These are phyloP conservation scores for Dryoscopus gambensis DNA, from an alignment of 2,113 vertebrate genomes.

Conservation along the genomic window DNA sequence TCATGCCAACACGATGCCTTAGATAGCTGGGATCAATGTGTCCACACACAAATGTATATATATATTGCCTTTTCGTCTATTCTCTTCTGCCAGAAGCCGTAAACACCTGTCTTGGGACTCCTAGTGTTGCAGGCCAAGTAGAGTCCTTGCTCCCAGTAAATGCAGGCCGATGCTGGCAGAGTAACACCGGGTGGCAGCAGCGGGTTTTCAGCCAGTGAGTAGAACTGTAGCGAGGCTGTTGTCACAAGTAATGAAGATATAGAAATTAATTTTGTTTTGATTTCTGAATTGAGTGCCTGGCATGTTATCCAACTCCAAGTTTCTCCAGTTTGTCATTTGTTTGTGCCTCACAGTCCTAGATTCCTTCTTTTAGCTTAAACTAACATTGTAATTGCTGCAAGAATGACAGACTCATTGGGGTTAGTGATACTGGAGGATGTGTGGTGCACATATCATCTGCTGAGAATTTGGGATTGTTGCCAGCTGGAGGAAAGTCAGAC, in stretches of 20 bases:
- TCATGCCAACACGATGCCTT: not conserved
- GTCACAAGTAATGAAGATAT: not conserved
- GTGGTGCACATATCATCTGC: not conserved
- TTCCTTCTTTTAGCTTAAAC: not conserved
- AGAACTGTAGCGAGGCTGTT: not conserved
- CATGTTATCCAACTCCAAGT: not conserved
- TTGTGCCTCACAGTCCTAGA: not conserved
- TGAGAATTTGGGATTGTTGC: not conserved
- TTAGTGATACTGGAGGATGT: not conserved
- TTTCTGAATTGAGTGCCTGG: not conserved
- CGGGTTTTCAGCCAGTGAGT: conserved; percentile 67
- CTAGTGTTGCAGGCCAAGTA: fast-evolving
- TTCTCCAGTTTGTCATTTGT: not conserved
- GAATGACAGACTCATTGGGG: not conserved
- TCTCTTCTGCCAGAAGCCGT: not conserved
- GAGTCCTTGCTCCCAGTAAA: not conserved
- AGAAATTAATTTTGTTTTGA: conserved; percentile 22
- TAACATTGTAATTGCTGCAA: not conserved
- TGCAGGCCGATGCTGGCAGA: not conserved
- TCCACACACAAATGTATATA: not conserved
- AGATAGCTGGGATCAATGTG: not conserved
- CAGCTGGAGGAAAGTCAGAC: not conserved
- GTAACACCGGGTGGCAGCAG: conserved; percentile 75
- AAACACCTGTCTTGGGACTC: not conserved
- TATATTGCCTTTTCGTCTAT: not conserved